Evolutionary conservation across 2,888 invertebrate genomes (phyloP).

Genomic region (Patella depressa): DNA sequence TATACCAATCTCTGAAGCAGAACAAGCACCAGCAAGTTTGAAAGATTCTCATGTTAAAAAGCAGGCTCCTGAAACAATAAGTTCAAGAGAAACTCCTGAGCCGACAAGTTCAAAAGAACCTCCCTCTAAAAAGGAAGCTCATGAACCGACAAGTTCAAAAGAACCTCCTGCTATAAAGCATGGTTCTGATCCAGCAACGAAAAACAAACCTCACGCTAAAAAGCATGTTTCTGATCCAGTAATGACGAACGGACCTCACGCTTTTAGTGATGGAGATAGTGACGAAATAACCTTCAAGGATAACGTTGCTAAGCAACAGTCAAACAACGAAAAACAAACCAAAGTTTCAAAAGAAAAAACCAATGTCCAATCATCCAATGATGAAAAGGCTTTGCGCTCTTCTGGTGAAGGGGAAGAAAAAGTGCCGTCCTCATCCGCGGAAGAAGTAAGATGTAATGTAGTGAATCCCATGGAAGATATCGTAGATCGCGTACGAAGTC

Average conservation of each 20-base stretch:
- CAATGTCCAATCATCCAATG: neutral
- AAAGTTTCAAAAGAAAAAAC: neutral
- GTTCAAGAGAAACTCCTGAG: too few relatives aligned
- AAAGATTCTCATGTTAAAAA: too few relatives aligned
- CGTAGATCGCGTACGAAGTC: conserved; percentile 15
- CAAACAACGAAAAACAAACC: neutral
- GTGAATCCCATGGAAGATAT: conserved; percentile 21
- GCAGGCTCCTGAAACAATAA: too few relatives aligned
- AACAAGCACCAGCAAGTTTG: too few relatives aligned
- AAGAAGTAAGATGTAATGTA: conserved; percentile 2
- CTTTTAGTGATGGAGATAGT: neutral
- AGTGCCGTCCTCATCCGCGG: conserved; percentile 17
- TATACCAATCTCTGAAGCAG: neutral
- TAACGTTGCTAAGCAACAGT: conserved; percentile 19
- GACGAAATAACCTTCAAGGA: neutral
- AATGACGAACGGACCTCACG: too few relatives aligned
- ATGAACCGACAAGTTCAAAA: too few relatives aligned
- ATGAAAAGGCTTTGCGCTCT: neutral
- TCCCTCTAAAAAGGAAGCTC: too few relatives aligned
- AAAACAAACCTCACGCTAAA: too few relatives aligned
- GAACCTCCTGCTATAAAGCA: too few relatives aligned
- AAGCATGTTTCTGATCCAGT: too few relatives aligned
- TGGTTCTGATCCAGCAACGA: neutral
- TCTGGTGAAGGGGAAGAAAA: conserved; percentile 7
- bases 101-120: too few relatives aligned